Conservation (phyloP, 2,113 vertebrate genomes). For the Malurus elegans region DNA sequence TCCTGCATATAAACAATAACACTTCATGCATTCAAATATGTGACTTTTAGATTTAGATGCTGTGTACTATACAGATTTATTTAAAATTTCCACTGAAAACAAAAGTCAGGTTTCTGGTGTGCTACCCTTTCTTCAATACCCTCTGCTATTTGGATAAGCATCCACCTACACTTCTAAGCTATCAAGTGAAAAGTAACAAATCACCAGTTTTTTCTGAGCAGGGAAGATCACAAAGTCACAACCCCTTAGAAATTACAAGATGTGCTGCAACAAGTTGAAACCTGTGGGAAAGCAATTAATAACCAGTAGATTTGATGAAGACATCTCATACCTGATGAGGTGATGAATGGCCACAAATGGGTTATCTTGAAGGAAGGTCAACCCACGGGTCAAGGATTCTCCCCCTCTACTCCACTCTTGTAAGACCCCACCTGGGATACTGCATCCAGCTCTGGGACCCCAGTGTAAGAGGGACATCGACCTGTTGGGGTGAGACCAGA, state of each 20-base stretch:
- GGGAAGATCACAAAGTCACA: neutral
- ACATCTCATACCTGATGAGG: neutral
- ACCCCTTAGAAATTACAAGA: neutral
- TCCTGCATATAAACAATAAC: neutral
- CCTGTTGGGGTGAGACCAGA: neutral
- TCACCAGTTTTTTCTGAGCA: neutral
- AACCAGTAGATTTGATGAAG: neutral
- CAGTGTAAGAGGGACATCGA: rapidly evolving
- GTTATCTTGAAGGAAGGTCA: neutral
- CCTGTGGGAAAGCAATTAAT: neutral
- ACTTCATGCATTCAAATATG: neutral
- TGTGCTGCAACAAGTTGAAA: neutral
- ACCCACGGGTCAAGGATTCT: neutral
- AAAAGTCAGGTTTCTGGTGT: neutral
- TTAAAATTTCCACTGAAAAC: neutral
- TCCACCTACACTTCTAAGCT: neutral
- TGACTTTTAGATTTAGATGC: neutral
- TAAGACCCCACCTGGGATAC: too few species aligned
- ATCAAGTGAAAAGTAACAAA: neutral
- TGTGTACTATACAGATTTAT: neutral
- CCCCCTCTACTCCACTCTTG: neutral
- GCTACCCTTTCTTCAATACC: neutral
- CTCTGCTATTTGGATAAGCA: neutral
- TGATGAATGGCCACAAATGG: neutral
- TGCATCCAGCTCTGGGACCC: neutral